Evolutionary conservation across 2,888 invertebrate genomes (phyloP), one percentile per base, ranked within the genome.

Genomic region (Raillietiella orientalis): DNA sequence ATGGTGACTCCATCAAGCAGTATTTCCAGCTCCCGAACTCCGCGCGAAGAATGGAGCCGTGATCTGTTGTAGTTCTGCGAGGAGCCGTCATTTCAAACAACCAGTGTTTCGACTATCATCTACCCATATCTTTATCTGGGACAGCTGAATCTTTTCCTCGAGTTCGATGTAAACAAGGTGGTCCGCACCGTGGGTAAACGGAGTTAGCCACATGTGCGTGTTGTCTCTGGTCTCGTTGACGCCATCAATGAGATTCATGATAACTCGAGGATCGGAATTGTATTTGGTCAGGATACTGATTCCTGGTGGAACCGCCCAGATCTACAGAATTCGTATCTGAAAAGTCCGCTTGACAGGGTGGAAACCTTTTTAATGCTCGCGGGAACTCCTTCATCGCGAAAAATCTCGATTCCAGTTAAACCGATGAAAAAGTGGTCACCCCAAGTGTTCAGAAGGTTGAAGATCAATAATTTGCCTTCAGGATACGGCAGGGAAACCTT

Each of bases 1-100:
- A 75, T 63, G 16, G 56, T 42, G 24, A 44, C 44, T 10, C 58
- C 59, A 41, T 74, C 69, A 29, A 74, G 42, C 31, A 52, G 54
- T 15, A 75, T 61, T 31, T 61, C 56, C 8, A 72, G 48, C 37
- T 67, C 53, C 36, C 59, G 60, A 4, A 62, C 66, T 24, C 75
- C 75, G 30, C 72, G 56, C 29, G 62, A 59, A 0, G 72, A 69
- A 45, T 75, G 66, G 35, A 74, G 72, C 31, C 75, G 53, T 2
- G 74, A 74, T 45, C 74, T 74, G 45, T 74, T 74, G 45, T 77
- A 75, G 44, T 75, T 75, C 74, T 74, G 46, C 22, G 42, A 35
- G 5, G 9, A 23, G 23, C 11, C 4, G 22, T 16, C n/a, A 19
- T 10, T 8, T n/a, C 12, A 17, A 21, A 16, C 21, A 27, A 14